Conservation (phyloP, 2,113 vertebrate species). For the Australoheros scitulus region DNA sequence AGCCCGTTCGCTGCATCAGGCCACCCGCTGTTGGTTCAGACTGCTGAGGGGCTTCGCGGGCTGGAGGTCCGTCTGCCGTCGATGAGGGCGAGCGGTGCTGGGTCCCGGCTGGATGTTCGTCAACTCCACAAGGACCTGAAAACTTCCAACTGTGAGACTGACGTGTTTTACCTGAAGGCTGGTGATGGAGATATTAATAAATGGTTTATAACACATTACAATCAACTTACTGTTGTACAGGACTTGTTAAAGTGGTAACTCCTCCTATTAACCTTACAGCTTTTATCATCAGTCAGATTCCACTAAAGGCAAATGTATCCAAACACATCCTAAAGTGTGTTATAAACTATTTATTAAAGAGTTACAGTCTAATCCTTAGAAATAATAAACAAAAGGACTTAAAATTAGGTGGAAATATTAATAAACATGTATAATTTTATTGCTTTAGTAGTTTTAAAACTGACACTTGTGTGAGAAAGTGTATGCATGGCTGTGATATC, state of each 20-base stretch:
- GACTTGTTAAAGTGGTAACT: not conserved
- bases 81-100: slow-evolving; percentile 2
- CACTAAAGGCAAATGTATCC: not conserved
- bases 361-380: not conserved
- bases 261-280: too few species aligned
- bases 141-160: slow-evolving; percentile 32
- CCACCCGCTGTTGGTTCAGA: slow-evolving; percentile 21
- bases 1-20: slow-evolving; percentile 32
- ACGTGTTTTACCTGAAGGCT: not conserved
- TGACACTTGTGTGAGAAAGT: not conserved
- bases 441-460: not conserved
- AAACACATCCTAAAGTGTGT: not conserved
- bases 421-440: not conserved
- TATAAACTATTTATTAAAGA: not conserved
- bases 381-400: not conserved
- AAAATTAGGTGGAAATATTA: not conserved
- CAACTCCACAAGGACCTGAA: not conserved
- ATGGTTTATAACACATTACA: not conserved
- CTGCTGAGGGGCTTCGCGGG: slow-evolving; percentile 20
- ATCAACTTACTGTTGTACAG: not conserved
- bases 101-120: slow-evolving; percentile 6
- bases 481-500: not conserved
- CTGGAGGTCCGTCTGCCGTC: not conserved
- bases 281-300: not conserved
- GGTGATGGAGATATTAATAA: not conserved